These are phyloP conservation scores for Amazona ochrocephala DNA, from an alignment of 2,797 vertebrate species.

Conservation along the genomic window DNA sequence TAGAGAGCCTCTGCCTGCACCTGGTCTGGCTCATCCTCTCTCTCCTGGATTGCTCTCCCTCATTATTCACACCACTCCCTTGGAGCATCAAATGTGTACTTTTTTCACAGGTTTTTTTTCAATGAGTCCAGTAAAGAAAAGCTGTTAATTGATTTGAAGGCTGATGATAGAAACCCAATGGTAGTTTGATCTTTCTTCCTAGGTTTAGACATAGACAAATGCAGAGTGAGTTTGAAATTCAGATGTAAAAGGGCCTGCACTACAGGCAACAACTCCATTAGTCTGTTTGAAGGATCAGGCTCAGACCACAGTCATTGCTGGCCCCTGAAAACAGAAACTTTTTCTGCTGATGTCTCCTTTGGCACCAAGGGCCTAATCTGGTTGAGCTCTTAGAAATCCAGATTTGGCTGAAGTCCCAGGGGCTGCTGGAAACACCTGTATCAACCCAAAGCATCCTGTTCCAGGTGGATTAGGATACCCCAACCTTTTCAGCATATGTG, in stretches of 20 bases:
- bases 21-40: neutral
- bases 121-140: neutral
- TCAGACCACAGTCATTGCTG: neutral
- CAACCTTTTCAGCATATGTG: neutral
- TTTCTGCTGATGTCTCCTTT: neutral
- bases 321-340: neutral
- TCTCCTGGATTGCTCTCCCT: neutral
- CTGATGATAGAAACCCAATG: neutral
- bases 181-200: accelerated
- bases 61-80: neutral
- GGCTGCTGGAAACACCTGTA: neutral
- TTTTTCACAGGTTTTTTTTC: neutral
- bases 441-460: neutral
- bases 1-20: neutral
- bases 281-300: neutral
- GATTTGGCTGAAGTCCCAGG: neutral
- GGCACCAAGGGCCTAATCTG: neutral
- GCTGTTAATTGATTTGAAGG: neutral
- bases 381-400: neutral
- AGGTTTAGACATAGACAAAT: neutral
- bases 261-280: neutral
- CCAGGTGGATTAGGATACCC: neutral
- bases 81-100: neutral
- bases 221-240: neutral
- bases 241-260: neutral